A percentile compares a stretch with the other conserved stretches of the same genome.
Evolutionary conservation across 2,113 vertebrate species (phyloP).

Genomic region (Antechinus stuartii): DNA sequence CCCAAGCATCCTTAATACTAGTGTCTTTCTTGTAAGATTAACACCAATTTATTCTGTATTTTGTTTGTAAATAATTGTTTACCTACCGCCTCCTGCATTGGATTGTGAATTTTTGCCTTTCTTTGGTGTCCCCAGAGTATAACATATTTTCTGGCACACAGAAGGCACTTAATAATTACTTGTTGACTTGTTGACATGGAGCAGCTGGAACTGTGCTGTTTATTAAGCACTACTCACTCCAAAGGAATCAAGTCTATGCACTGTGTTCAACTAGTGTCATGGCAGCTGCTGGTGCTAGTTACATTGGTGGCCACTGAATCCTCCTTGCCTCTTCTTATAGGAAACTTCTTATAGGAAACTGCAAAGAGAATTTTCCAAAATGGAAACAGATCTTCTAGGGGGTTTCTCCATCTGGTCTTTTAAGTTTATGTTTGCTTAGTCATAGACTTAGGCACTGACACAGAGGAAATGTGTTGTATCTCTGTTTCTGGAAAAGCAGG

Average conservation of each 20-base stretch:
- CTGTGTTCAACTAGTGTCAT: neutral
- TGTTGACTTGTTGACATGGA: neutral
- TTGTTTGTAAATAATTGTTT: too few relatives aligned
- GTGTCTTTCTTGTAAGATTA: too few relatives aligned
- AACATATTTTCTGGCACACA: neutral
- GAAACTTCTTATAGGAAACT: neutral
- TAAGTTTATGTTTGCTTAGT: neutral
- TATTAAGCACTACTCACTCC: neutral
- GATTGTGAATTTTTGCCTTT: too few relatives aligned
- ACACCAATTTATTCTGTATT: too few relatives aligned
- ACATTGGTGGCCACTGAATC: neutral
- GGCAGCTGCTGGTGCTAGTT: neutral
- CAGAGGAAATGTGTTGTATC: neutral
- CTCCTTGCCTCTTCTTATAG: neutral
- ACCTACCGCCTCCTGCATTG: neutral
- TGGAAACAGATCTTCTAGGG: neutral
- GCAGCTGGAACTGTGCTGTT: neutral
- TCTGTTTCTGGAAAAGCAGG: neutral
- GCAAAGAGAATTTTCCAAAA: neutral
- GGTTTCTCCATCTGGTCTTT: neutral
- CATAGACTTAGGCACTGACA: neutral
- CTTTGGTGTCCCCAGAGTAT: too few relatives aligned
- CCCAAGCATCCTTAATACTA: too few relatives aligned
- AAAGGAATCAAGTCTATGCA: neutral
- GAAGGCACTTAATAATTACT: neutral